Percentiles rank a stretch among this genome's conserved stretches.
These are phyloP conservation scores for Eira barbara DNA, from an alignment of 2,113 vertebrate genomes.

Conservation along the genomic window DNA sequence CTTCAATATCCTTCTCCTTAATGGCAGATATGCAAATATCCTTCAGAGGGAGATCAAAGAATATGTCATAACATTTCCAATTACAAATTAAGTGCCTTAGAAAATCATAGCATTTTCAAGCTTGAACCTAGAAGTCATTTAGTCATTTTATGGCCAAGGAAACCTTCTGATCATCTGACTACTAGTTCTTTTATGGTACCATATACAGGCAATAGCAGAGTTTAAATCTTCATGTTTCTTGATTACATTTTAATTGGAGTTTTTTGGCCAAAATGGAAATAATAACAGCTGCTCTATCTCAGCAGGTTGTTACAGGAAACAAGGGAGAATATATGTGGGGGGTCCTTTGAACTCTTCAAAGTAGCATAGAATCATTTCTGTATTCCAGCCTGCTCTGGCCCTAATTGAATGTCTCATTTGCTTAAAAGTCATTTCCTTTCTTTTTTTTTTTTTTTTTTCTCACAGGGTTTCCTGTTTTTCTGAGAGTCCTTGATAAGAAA, in stretches of 20 bases:
- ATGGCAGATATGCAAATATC: slow-evolving; percentile 87
- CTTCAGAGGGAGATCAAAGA: slow-evolving; percentile 70
- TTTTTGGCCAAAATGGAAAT: background rate
- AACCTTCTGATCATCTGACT: background rate
- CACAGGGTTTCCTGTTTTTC: background rate
- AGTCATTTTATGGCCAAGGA: background rate
- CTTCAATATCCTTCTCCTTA: slow-evolving; percentile 88
- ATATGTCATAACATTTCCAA: background rate
- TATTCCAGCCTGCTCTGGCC: background rate
- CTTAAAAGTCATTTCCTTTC: background rate
- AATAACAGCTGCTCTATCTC: background rate
- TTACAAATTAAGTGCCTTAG: background rate
- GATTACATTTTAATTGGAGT: background rate
- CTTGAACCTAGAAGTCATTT: background rate
- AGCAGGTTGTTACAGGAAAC: background rate
- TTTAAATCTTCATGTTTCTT: slow-evolving; percentile 2
- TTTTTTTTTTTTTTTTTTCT: slow-evolving; percentile 37
- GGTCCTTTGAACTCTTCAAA: background rate
- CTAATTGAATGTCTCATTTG: background rate
- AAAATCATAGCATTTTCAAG: background rate
- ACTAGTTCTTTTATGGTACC: background rate
- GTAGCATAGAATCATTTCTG: background rate
- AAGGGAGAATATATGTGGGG: background rate
- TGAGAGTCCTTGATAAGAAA: background rate
- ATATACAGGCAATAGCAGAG: background rate